Evolutionary conservation across 2,888 invertebrate species (phyloP), one percentile per base, ranked within the genome.

Genomic region (Eilema sororculum): DNA sequence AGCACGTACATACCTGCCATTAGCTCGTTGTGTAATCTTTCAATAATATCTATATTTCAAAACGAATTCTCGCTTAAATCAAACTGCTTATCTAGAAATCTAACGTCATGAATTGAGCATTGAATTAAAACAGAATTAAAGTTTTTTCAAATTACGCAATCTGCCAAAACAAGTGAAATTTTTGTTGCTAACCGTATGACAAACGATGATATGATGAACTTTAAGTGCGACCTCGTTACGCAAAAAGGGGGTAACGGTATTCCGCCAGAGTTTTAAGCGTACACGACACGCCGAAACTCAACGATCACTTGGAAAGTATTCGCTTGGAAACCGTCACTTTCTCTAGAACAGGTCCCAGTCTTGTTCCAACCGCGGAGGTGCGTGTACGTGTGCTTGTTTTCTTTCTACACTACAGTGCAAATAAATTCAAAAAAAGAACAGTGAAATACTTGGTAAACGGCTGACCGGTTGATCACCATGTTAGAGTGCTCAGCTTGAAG

Each of bases 281-380:
- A 74, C 73, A 81, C 78, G 80, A 83, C 81, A 84, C 83, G 81
- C 85, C 87, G 85, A 89, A 88, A 88, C 86, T 81, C 85, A 80
- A 85, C 86, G 87, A 85, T 82, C 86, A 84, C 90, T 92, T 93
- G 88, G 94, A 95, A 95, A 95, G 94, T 93, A 91, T 91, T 90
- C 75, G 76, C 80, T 78, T 82, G 77, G 88, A 87, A 90, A 86
- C 89, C 86, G 91, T 90, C 94, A 94, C 95, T 95, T 95, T 95
- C 95, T 94, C 94, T 92, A 86, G 84, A 90, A 90, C 90, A 87
- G 88, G 92, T 90, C 86, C 78, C 87, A 88, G 88, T 88, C 84
- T 77, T 77, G 83, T 72, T 73, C 73, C 85, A 81, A 82, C 82
- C 80, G 86, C 83, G 79, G 77, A 75, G 75, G 74, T 83, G 86